Percentiles rank a stretch among this genome's conserved stretches.
Evolutionary conservation across 2,888 invertebrate species (phyloP).

Genomic region (Tribolium freemani): DNA sequence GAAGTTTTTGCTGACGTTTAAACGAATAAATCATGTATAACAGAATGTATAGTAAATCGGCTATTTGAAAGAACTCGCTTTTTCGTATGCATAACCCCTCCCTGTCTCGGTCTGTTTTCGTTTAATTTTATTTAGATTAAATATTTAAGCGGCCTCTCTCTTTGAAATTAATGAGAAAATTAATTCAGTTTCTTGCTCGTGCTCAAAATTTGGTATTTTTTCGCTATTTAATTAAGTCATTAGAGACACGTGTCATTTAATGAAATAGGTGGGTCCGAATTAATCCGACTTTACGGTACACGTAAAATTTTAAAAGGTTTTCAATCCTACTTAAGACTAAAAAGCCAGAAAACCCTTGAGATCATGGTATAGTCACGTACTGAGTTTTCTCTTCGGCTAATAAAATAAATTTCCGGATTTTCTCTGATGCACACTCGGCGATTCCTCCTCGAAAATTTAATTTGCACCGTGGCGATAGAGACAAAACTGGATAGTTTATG

Average conservation of each 20-base stretch:
- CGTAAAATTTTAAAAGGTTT: conserved; percentile 62
- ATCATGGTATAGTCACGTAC: conserved; percentile 41
- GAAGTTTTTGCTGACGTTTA: conserved; percentile 20
- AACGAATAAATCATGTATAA: conserved; percentile 9
- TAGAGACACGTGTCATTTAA: conserved; percentile 7
- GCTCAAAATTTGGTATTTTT: conserved; percentile 39
- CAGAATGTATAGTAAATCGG: conserved; percentile 11
- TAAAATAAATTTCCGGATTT: conserved; percentile 43
- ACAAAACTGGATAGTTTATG: neutral
- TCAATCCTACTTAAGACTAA: conserved; percentile 60
- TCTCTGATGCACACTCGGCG: conserved; percentile 35
- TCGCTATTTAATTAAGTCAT: neutral
- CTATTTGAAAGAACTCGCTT: neutral
- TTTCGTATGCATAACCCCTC: conserved; percentile 43
- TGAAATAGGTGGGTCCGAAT: conserved; percentile 25
- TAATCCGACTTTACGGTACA: conserved; percentile 34
- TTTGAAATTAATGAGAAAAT: conserved; percentile 58
- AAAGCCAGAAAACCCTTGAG: conserved; percentile 42
- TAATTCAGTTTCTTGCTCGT: conserved; percentile 58
- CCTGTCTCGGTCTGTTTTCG: conserved; percentile 51
- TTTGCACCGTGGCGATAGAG: neutral
- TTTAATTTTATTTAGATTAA: conserved; percentile 60
- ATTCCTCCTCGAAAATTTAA: conserved; percentile 32
- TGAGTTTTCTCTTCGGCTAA: conserved; percentile 37
- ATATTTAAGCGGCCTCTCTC: conserved; percentile 56